Evolutionary conservation across 2,888 invertebrate species (phyloP).

Genomic region (Archaeoteleia sp.): DNA sequence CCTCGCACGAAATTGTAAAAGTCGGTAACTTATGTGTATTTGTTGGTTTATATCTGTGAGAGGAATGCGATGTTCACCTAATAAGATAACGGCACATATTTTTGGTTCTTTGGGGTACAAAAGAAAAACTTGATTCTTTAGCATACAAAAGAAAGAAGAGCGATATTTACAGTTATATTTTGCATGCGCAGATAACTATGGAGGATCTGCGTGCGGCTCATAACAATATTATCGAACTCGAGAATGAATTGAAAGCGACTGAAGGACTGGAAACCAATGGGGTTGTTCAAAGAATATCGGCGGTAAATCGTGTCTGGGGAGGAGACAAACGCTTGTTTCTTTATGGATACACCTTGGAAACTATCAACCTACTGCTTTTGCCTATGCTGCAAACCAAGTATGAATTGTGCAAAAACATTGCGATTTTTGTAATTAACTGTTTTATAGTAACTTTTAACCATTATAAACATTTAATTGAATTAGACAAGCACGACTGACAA

Average conservation of each 20-base stretch:
- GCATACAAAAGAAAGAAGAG: neutral
- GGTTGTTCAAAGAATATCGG: slow-evolving; percentile 66
- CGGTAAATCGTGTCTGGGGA: slow-evolving; percentile 75
- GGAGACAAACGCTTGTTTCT: slow-evolving; percentile 91
- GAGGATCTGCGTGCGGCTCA: slow-evolving; percentile 85
- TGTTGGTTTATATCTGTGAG: too few relatives aligned
- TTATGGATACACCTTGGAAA: slow-evolving; percentile 96
- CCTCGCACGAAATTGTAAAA: too few relatives aligned
- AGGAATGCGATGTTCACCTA: too few relatives aligned
- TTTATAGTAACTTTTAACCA: too few relatives aligned
- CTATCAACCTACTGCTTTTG: slow-evolving; percentile 92
- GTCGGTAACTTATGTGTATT: too few relatives aligned
- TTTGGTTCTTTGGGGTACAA: too few relatives aligned
- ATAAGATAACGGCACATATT: too few relatives aligned
- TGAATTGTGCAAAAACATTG: too few relatives aligned
- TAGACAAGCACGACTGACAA: too few relatives aligned
- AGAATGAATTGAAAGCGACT: slow-evolving; percentile 72
- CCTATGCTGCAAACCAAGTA: slow-evolving; percentile 98
- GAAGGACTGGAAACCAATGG: slow-evolving; percentile 57
- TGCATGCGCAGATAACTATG: slow-evolving; percentile 83
- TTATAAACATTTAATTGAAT: too few relatives aligned
- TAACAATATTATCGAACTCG: slow-evolving; percentile 70
- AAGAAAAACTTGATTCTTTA: neutral
- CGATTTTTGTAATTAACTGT: too few relatives aligned
- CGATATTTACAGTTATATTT: slow-evolving; percentile 19